phyloP scores from a whole-genome alignment of 2,113 vertebrate genomes.

The Pterocles gutturalis region DNA sequence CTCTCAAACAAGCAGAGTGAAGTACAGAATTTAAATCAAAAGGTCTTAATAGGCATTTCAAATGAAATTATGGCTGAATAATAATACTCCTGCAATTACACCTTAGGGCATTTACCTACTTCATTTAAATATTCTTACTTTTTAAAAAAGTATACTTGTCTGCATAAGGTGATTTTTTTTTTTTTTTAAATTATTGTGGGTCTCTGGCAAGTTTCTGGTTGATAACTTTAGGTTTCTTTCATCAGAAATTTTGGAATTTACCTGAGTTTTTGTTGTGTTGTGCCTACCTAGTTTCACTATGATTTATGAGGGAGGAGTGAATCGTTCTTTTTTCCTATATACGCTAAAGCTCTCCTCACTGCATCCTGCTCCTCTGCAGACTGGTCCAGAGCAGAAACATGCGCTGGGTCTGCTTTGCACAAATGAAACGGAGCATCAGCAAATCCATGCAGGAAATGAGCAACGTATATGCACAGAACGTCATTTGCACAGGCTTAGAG shows the following conservation, averaged over 20 bases:
- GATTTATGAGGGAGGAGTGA: background rate
- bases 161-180: background rate
- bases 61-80: background rate
- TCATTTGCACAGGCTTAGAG: background rate
- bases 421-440: background rate
- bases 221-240: background rate
- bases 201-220: background rate
- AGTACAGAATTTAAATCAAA: background rate
- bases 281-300: background rate
- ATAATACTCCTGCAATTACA: background rate
- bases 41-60: background rate
- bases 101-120: background rate
- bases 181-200: background rate
- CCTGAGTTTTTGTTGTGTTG: background rate
- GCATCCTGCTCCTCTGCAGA: background rate
- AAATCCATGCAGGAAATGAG: background rate
- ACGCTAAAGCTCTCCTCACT: background rate
- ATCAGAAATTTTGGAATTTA: background rate
- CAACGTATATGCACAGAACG: background rate
- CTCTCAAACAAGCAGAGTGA: slow-evolving; percentile 1
- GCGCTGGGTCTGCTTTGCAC: background rate
- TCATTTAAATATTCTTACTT: background rate
- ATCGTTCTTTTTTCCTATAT: background rate
- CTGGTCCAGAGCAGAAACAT: background rate
- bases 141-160: background rate